Conservation (phyloP, 1,140 invertebrate species). For the Musca vetustissima region DNA sequence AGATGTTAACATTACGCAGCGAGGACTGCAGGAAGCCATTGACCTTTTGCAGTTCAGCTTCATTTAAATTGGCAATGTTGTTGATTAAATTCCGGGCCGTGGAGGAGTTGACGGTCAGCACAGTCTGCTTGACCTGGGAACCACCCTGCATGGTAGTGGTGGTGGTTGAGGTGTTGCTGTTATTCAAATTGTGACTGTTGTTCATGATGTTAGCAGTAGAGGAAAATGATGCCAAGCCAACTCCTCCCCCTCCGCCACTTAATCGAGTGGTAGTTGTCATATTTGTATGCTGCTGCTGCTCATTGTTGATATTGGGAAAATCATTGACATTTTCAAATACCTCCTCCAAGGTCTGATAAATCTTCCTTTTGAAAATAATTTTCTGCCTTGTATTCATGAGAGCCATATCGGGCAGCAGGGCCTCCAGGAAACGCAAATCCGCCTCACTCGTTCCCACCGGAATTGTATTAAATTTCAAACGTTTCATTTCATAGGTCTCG, state of each 20-base stretch:
- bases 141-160: background rate
- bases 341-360: slow-evolving; percentile 24
- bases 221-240: no score
- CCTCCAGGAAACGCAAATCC: slow-evolving; percentile 8
- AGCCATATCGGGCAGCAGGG: slow-evolving; percentile 23
- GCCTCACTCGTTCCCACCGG: background rate
- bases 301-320: slow-evolving; percentile 17
- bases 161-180: no score
- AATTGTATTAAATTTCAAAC: background rate
- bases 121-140: background rate
- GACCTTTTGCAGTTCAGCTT: slow-evolving; percentile 1
- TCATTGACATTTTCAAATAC: slow-evolving; percentile 21
- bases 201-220: slow-evolving; percentile 1
- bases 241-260: no score
- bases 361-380: slow-evolving; percentile 27
- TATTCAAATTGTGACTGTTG: background rate
- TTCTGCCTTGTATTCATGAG: slow-evolving; percentile 21
- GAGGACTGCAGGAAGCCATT: slow-evolving; percentile 8
- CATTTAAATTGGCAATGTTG: slow-evolving; percentile 18
- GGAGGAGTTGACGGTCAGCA: slow-evolving; percentile 6
- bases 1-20: background rate
- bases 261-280: no score
- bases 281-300: background rate
- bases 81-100: slow-evolving; percentile 6
- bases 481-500: background rate